These are phyloP conservation scores for Notarius lentiginosus DNA, from an alignment of 2,113 vertebrate genomes.

Conservation along the genomic window DNA sequence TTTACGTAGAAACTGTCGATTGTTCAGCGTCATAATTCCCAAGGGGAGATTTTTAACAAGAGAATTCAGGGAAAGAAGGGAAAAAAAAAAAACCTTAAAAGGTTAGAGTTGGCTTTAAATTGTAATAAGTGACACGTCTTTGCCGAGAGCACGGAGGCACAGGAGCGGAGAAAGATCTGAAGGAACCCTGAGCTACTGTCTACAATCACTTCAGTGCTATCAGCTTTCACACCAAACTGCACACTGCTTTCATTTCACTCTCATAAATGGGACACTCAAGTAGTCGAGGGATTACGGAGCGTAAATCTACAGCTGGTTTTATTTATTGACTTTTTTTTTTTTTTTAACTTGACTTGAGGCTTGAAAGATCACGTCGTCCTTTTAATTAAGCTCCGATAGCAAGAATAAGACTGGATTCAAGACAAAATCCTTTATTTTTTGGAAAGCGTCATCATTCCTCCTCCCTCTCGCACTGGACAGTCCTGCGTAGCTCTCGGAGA, in stretches of 20 bases:
- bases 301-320: constrained; percentile 21
- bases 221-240: constrained; percentile 43
- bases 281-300: constrained; percentile 26
- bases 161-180: constrained; percentile 47
- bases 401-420: neutral
- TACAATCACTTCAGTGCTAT: constrained; percentile 48
- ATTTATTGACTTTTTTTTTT: neutral
- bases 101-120: constrained; percentile 55
- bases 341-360: neutral
- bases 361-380: neutral
- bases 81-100: neutral
- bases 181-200: constrained; percentile 49
- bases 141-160: constrained; percentile 26
- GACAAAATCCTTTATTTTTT: neutral
- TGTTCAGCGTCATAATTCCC: constrained; percentile 68
- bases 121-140: constrained; percentile 63
- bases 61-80: neutral
- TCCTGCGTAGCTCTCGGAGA: neutral
- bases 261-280: neutral
- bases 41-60: constrained; percentile 54
- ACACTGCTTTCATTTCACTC: constrained; percentile 7
- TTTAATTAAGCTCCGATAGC: neutral
- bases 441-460: neutral
- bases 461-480: neutral
- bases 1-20: constrained; percentile 58